phyloP scores from a whole-genome alignment of 1,140 invertebrate species.

The Procambarus virginalis region DNA sequence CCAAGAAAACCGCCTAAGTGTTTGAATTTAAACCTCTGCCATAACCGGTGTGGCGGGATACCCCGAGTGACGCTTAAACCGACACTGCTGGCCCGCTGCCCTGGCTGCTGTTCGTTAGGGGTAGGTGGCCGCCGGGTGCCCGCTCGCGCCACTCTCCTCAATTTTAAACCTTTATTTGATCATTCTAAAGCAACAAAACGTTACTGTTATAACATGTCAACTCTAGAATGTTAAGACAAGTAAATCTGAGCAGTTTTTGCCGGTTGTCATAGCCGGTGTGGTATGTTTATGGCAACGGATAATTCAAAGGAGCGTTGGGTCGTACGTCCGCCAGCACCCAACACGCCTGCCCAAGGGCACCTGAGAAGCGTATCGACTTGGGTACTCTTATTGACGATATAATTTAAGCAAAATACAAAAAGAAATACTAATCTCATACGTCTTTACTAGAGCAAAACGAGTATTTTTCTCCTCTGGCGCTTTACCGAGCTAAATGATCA shows the following conservation, averaged over 20 bases:
- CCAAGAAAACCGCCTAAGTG: slow-evolving; percentile 1
- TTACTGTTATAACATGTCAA: not conserved
- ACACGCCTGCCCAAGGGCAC: slow-evolving; percentile 12
- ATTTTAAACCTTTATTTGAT: not conserved
- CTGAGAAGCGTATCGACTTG: slow-evolving; percentile 13
- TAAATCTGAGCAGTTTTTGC: not conserved
- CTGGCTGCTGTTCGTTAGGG: not conserved
- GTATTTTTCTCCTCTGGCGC: not conserved
- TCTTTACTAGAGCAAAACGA: not conserved
- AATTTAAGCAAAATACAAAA: not conserved
- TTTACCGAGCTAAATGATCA: not conserved
- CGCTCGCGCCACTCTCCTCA: too few species aligned
- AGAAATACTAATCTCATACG: not conserved
- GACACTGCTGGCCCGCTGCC: slow-evolving; percentile 6
- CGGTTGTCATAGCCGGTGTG: not conserved
- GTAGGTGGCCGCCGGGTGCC: not conserved
- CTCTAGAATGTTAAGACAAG: too few species aligned
- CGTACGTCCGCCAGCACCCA: slow-evolving; percentile 14
- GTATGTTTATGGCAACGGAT: not conserved
- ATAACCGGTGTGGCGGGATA: slow-evolving; percentile 28
- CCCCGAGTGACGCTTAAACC: slow-evolving; percentile 9
- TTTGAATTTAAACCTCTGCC: slow-evolving; percentile 43
- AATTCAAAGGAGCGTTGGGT: not conserved
- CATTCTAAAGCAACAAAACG: not conserved
- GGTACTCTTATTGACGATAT: not conserved